Base-by-base conservation (phyloP, 2,888 invertebrate species). In the Bugula neritina region DNA sequence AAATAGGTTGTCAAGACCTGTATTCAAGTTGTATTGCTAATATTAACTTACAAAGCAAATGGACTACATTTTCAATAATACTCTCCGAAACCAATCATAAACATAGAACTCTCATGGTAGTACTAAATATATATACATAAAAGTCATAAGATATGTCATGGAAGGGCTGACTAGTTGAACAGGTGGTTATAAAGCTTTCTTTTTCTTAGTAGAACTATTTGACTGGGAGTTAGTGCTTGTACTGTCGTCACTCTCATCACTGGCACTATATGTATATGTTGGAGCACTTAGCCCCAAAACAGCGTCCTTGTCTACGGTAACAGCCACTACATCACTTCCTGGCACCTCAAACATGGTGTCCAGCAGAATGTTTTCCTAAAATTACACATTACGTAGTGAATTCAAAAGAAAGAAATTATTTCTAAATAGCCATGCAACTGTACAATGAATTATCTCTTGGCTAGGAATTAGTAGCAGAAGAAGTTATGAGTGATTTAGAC, bases 261-360 rank as follows among this genome's bases (percentile, higher is more conserved):
- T 63, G 10, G 63, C 31, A 34, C 63, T 63, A 31, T 63, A 63
- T 31, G 63, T 63, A 63, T 63, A 63, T 17, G 31, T 63, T 3
- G 63, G 63, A 13, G 63, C 25, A 31, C 63, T 63, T 21, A 27
- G 21, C 13, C 63, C 63, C 3, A 63, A 31, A 13, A 84, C 80
- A 1, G 81, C 80, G n/a, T 82, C 82, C 73, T 81, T 80, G 74
- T 91, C 93, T 73, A 97, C 90, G 82, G 93, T 92, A 71, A 97
- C 94, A 72, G 90, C 88, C 75, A 89, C 87, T 43, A 98, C 91
- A 85, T 95, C 93, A 0, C 94, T 94, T 31, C 95, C 96, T 69
- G 99, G 99, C 78, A 96, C 92, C 85, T 98, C 96, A 87, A 95
- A 99, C 94, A 98, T 98, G 74, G 98, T 92, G 80, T 98, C 96